Percentiles rank a stretch among this genome's conserved stretches.
Evolutionary conservation across 1,140 invertebrate genomes (phyloP).

Genomic region (Babylonia areolata): DNA sequence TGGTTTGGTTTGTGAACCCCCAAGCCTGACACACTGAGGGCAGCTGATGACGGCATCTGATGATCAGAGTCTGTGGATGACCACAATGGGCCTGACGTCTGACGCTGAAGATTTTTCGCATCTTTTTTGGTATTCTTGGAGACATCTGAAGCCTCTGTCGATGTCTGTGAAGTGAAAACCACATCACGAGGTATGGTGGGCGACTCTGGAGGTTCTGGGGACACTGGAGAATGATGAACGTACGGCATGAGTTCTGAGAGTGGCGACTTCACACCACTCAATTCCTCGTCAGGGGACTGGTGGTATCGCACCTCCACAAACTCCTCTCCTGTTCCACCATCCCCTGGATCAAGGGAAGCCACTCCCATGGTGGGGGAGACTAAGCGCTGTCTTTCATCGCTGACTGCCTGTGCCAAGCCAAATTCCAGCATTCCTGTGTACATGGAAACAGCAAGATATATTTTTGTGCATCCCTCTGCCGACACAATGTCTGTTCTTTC

Average conservation of each 20-base stretch:
- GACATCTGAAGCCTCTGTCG: background rate
- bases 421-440: conserved; percentile 79
- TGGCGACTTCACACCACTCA: background rate
- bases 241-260: conserved; percentile 41
- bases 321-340: conserved; percentile 57
- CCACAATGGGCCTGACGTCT: background rate
- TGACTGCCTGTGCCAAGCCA: conserved; percentile 88
- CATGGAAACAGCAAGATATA: too few relatives aligned
- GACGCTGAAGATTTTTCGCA: conserved; percentile 29
- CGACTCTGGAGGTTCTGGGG: conserved; percentile 53
- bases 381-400: conserved; percentile 79
- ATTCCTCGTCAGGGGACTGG: background rate
- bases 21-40: background rate
- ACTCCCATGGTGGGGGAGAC: conserved; percentile 65
- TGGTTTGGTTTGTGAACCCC: conserved; percentile 14
- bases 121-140: conserved; percentile 27
- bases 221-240: conserved; percentile 25
- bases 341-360: conserved; percentile 46
- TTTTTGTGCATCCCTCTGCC: too few relatives aligned
- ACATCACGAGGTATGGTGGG: conserved; percentile 59
- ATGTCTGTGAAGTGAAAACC: background rate
- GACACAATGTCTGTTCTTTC: too few relatives aligned
- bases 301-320: conserved; percentile 70
- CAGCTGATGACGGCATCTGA: background rate
- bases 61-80: background rate